Conservation (phyloP, 2,797 vertebrate genomes). For the Lutra lutra region DNA sequence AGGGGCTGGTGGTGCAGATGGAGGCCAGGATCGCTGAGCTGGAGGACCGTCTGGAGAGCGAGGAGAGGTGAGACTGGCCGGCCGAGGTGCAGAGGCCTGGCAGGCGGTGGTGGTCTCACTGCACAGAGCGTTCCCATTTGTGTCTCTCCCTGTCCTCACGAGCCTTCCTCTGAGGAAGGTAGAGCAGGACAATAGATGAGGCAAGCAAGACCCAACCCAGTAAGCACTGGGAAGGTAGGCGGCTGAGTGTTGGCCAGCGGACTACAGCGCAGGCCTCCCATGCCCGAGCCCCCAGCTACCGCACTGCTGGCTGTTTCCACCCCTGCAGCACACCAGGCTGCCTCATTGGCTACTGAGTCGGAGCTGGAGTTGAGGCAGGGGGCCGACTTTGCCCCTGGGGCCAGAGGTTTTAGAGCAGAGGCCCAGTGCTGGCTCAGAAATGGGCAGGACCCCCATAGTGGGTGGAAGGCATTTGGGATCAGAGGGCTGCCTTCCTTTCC, state of each 20-base stretch:
- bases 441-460: neutral
- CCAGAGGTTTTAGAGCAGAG: neutral
- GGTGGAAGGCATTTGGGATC: neutral
- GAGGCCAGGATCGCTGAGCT: constrained; percentile 94
- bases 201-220: neutral
- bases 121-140: accelerated
- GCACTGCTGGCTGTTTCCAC: neutral
- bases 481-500: neutral
- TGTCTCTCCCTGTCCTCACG: neutral
- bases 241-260: neutral
- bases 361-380: neutral
- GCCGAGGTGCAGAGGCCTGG: neutral
- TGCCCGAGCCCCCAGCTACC: too few species aligned
- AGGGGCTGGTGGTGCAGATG: constrained; percentile 94
- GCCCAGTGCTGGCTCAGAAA: neutral
- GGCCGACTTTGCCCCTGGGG: neutral
- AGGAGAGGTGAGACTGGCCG: constrained; percentile 91
- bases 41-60: constrained; percentile 94
- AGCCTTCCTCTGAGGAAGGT: neutral
- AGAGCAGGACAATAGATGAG: neutral
- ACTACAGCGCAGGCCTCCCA: neutral
- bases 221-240: neutral
- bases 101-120: accelerated
- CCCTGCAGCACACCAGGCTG: neutral
- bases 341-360: neutral